Conservation (phyloP, 2,797 vertebrate genomes). For the Hozukius guyotensis region DNA sequence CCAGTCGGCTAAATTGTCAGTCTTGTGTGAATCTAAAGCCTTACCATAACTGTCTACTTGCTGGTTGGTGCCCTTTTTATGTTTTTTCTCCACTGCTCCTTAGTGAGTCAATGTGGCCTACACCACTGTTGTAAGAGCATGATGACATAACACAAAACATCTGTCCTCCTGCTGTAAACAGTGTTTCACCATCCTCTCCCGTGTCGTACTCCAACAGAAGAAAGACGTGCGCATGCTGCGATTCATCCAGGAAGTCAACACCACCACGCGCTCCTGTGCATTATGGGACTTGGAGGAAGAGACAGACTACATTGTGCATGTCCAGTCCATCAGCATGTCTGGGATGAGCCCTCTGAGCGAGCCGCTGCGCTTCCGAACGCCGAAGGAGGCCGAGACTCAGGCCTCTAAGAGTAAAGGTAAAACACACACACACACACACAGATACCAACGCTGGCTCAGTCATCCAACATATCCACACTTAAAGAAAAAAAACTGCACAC, state of each 20-base stretch:
- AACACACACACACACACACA: not conserved
- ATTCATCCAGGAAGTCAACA: slow-evolving; percentile 99
- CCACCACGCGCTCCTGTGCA: slow-evolving; percentile 94
- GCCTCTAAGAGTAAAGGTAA: slow-evolving; percentile 90
- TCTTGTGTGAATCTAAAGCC: not conserved
- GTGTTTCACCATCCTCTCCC: not conserved
- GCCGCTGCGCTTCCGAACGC: slow-evolving; percentile 92
- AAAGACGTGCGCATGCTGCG: slow-evolving; percentile 96
- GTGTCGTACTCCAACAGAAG: slow-evolving; percentile 81
- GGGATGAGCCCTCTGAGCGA: slow-evolving; percentile 93
- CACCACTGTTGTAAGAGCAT: not conserved
- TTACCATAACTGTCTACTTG: not conserved
- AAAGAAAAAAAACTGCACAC: slow-evolving; percentile 1
- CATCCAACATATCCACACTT: not conserved
- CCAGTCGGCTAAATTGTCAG: not conserved
- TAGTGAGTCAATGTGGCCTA: not conserved
- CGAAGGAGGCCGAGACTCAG: slow-evolving; percentile 91
- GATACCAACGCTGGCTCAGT: not conserved
- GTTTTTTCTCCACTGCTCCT: not conserved
- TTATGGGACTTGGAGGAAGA: slow-evolving; percentile 97
- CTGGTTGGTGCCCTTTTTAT: not conserved
- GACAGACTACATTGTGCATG: slow-evolving; percentile 96
- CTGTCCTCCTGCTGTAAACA: not conserved
- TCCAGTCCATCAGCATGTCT: slow-evolving; percentile 93
- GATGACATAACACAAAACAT: not conserved